A percentile compares a stretch with the other conserved stretches of the same genome.
These are phyloP conservation scores for Neodiprion virginianus DNA, from an alignment of 1,140 invertebrate genomes.

Conservation along the genomic window DNA sequence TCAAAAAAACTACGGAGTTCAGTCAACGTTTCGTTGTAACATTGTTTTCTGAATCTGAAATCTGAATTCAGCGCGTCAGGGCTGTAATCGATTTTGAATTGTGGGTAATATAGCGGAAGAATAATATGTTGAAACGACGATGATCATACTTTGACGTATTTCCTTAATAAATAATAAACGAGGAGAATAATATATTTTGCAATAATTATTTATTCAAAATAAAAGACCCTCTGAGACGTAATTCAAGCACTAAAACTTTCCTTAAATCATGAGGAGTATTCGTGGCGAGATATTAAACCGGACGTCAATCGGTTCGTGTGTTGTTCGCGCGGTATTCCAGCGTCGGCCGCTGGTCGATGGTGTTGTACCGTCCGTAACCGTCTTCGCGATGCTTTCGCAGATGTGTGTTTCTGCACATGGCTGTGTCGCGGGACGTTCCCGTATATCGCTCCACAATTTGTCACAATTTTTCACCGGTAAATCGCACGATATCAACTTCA, in stretches of 20 bases:
- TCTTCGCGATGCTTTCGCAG: slow-evolving; percentile 37
- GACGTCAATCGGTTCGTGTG: background rate
- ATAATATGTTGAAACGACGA: background rate
- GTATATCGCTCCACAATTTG: slow-evolving; percentile 44
- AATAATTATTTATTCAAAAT: too few species aligned
- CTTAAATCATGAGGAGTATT: too few species aligned
- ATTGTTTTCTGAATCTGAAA: background rate
- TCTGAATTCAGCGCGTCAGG: background rate
- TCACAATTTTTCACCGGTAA: slow-evolving; percentile 52
- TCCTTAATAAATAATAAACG: background rate
- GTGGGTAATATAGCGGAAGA: background rate
- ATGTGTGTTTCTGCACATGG: slow-evolving; percentile 60
- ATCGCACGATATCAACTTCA: slow-evolving; percentile 28
- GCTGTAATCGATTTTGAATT: background rate
- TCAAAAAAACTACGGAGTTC: too few species aligned
- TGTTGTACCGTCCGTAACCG: slow-evolving; percentile 51
- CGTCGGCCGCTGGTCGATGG: slow-evolving; percentile 42
- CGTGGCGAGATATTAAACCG: background rate
- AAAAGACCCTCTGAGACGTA: too few species aligned
- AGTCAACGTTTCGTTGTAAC: background rate
- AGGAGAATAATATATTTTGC: too few species aligned
- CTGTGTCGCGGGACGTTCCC: slow-evolving; percentile 49
- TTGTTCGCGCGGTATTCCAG: slow-evolving; percentile 18
- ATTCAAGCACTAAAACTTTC: too few species aligned
- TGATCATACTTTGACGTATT: background rate